Conservation (phyloP, 2,797 vertebrate species). For the Squalus acanthias region DNA sequence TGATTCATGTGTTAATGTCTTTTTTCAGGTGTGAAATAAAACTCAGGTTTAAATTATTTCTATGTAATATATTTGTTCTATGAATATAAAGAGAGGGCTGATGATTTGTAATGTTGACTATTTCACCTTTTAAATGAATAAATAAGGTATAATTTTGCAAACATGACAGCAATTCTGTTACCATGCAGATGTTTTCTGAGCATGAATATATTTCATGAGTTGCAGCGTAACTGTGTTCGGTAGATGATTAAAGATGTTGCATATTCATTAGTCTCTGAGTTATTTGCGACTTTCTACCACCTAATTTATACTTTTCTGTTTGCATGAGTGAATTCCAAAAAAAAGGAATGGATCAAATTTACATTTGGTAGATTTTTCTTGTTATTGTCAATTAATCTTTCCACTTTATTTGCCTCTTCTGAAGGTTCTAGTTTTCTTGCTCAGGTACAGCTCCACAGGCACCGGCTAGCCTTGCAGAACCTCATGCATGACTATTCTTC, state of each 20-base stretch:
- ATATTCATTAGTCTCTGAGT: constrained; percentile 20
- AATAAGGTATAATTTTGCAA: constrained; percentile 16
- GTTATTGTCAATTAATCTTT: background rate
- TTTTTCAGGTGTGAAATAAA: constrained; percentile 26
- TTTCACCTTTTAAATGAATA: constrained; percentile 36
- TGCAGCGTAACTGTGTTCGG: background rate
- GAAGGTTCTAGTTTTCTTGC: background rate
- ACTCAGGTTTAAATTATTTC: background rate
- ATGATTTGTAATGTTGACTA: constrained; percentile 29
- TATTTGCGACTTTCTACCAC: constrained; percentile 14
- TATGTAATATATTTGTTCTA: background rate
- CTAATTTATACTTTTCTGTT: constrained; percentile 22
- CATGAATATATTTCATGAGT: constrained; percentile 8
- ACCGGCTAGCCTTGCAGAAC: background rate
- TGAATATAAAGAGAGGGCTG: background rate
- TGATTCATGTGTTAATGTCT: background rate
- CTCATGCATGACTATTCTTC: background rate
- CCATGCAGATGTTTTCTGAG: constrained; percentile 20
- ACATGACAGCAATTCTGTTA: constrained; percentile 22
- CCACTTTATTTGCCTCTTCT: background rate
- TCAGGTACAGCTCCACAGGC: background rate
- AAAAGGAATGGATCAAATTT: background rate
- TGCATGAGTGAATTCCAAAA: background rate
- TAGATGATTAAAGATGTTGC: constrained; percentile 19
- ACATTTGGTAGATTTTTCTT: background rate